These are phyloP conservation scores for Contarinia nasturtii DNA, from an alignment of 1,140 invertebrate species.

Conservation along the genomic window DNA sequence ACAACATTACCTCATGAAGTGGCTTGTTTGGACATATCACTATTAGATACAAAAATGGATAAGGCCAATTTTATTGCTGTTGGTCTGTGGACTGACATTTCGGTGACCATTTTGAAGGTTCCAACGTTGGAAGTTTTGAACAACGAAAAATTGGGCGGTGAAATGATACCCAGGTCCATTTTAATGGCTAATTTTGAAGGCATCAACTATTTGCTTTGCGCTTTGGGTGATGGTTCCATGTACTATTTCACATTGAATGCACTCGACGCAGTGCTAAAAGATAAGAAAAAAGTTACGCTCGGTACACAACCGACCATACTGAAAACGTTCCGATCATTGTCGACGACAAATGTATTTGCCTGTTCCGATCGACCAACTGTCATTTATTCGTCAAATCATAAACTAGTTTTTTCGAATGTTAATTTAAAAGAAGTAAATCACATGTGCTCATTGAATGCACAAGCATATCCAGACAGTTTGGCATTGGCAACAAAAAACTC, in stretches of 20 bases:
- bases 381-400: constrained; percentile 97
- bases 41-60: constrained; percentile 39
- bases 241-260: constrained; percentile 83
- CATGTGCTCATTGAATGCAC: constrained; percentile 93
- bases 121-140: constrained; percentile 60
- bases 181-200: constrained; percentile 88
- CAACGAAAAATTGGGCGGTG: constrained; percentile 75
- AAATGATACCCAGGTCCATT: constrained; percentile 91
- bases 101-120: constrained; percentile 62
- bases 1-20: constrained; percentile 44
- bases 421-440: constrained; percentile 96
- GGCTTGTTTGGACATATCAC: constrained; percentile 88
- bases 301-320: constrained; percentile 94
- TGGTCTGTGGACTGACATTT: constrained; percentile 95
- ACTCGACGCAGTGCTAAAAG: constrained; percentile 45
- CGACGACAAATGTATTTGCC: constrained; percentile 94
- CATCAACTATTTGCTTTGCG: constrained; percentile 76
- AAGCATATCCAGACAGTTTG: constrained; percentile 85
- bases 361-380: constrained; percentile 97
- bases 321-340: constrained; percentile 73
- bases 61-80: constrained; percentile 68
- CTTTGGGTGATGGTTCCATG: constrained; percentile 92
- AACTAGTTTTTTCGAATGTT: constrained; percentile 97
- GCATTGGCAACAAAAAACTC: constrained; percentile 85
- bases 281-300: constrained; percentile 82